phyloP scores from a whole-genome alignment of 2,888 invertebrate genomes.

The Archips crataeganus region DNA sequence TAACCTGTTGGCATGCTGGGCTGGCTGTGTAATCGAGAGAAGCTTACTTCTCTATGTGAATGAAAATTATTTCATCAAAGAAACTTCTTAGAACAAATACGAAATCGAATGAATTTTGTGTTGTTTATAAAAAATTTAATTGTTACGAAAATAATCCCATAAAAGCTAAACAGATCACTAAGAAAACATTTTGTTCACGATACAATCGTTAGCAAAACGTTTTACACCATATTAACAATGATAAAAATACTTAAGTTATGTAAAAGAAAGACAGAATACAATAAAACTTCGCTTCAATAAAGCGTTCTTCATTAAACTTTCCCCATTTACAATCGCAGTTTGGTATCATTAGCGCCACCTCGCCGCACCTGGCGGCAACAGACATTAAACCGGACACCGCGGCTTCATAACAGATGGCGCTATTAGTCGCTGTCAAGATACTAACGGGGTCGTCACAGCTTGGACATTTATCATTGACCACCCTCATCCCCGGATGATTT shows the following conservation, averaged over 20 bases:
- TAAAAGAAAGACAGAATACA: not conserved
- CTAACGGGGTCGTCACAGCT: constrained; percentile 67
- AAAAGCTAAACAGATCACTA: too few species aligned
- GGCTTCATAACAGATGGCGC: constrained; percentile 78
- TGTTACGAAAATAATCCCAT: too few species aligned
- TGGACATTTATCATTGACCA: constrained; percentile 72
- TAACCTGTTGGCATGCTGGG: constrained; percentile 17
- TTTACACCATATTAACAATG: not conserved
- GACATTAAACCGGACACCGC: constrained; percentile 64
- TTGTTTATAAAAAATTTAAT: too few species aligned
- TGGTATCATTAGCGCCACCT: constrained; percentile 52
- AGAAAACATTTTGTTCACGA: too few species aligned
- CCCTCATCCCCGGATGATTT: constrained; percentile 70
- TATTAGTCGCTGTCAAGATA: constrained; percentile 74
- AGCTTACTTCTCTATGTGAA: not conserved
- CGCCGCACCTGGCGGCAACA: constrained; percentile 52
- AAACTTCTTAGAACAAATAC: not conserved
- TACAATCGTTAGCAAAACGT: too few species aligned
- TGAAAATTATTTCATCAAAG: not conserved
- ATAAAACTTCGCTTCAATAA: not conserved
- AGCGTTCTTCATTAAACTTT: constrained; percentile 10
- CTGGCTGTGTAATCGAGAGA: constrained; percentile 46
- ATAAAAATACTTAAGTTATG: not conserved
- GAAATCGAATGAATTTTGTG: too few species aligned
- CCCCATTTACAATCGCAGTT: constrained; percentile 12